Percentiles rank a stretch among this genome's conserved stretches.
phyloP scores from a whole-genome alignment of 2,797 vertebrate species.

The Tenualosa ilisha region DNA sequence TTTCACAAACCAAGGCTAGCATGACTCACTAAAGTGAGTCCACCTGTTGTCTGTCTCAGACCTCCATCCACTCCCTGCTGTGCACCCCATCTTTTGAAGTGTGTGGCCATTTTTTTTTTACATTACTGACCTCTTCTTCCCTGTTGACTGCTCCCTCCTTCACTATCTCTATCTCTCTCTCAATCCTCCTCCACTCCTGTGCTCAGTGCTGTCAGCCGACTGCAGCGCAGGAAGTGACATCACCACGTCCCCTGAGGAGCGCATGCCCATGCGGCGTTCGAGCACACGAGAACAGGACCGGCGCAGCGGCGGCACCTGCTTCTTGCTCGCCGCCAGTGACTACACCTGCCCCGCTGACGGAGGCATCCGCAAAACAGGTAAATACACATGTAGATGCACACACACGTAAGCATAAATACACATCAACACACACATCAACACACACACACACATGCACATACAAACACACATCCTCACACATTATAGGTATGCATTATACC shows the following conservation, averaged over 20 bases:
- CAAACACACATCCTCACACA: neutral
- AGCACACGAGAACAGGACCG: slow-evolving; percentile 91
- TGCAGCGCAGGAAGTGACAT: slow-evolving; percentile 94
- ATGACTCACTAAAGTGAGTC: neutral
- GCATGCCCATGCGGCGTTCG: slow-evolving; percentile 87
- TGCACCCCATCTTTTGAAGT: neutral
- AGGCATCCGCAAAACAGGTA: slow-evolving; percentile 92
- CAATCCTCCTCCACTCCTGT: neutral
- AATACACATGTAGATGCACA: slow-evolving; percentile 22
- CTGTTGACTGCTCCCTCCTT: neutral
- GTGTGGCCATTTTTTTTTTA: neutral
- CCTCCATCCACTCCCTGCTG: neutral
- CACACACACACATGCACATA: neutral
- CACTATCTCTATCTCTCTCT: neutral
- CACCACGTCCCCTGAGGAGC: slow-evolving; percentile 90
- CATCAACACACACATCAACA: neutral
- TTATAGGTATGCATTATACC: too few relatives aligned
- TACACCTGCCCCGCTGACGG: slow-evolving; percentile 90
- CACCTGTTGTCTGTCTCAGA: neutral
- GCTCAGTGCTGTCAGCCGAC: slow-evolving; percentile 88
- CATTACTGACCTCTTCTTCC: neutral
- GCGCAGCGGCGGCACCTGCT: slow-evolving; percentile 88
- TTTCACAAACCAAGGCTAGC: neutral
- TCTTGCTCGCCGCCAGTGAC: slow-evolving; percentile 92
- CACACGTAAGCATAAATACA: neutral